Evolutionary conservation across 2,888 invertebrate genomes (phyloP).

Genomic region (Drosophila prostipennis): DNA sequence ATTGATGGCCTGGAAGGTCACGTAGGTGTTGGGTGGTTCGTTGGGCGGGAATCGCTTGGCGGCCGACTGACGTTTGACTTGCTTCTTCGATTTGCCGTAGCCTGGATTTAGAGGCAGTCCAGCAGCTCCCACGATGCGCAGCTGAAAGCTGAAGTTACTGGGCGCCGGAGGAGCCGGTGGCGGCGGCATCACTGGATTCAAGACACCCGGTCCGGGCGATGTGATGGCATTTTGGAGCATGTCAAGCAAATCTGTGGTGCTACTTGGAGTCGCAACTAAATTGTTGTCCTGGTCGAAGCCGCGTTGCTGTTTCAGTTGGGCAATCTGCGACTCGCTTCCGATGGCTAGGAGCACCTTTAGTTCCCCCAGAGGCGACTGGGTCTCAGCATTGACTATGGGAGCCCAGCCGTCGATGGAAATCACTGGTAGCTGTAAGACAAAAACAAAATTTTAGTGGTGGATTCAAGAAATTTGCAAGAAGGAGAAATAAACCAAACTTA

Average conservation of each 20-base stretch:
- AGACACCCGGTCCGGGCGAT: constrained; percentile 31
- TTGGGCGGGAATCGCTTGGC: constrained; percentile 81
- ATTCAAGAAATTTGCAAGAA: not conserved
- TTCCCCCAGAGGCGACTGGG: constrained; percentile 85
- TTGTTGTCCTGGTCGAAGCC: constrained; percentile 64
- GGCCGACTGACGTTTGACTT: constrained; percentile 68
- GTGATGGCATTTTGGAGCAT: constrained; percentile 73
- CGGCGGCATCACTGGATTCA: constrained; percentile 9
- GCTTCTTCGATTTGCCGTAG: constrained; percentile 67
- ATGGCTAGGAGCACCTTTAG: constrained; percentile 86
- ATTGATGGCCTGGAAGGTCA: constrained; percentile 86
- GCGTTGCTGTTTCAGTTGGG: constrained; percentile 85
- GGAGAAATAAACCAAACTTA: not conserved
- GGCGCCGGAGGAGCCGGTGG: constrained; percentile 12
- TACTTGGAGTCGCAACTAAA: constrained; percentile 32
- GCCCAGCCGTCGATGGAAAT: constrained; percentile 87
- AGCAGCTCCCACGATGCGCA: constrained; percentile 86
- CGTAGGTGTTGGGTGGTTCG: constrained; percentile 86
- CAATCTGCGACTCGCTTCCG: constrained; percentile 87
- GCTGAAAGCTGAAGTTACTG: constrained; percentile 82
- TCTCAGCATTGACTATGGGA: constrained; percentile 83
- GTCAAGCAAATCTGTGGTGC: constrained; percentile 76
- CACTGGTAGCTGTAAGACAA: constrained; percentile 85
- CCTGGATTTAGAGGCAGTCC: constrained; percentile 85
- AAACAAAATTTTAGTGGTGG: not conserved